Conservation (phyloP, 2,888 invertebrate species). For the Callimorpha dominula region DNA sequence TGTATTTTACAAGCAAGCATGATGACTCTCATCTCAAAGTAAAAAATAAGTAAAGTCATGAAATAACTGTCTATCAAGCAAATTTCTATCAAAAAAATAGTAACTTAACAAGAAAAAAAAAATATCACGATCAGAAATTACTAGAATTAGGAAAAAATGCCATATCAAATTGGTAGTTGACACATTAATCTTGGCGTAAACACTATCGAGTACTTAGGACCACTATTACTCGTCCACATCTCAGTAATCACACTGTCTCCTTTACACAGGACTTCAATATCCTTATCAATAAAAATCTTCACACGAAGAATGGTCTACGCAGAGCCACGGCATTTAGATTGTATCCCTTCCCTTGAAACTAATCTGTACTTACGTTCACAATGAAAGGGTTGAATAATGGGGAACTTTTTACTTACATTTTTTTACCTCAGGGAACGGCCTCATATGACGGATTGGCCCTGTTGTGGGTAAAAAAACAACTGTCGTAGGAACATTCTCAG, state of each 20-base stretch:
- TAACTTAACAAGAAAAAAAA: no score
- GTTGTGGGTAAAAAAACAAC: constrained; percentile 60
- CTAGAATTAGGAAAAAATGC: no score
- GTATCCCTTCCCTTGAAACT: constrained; percentile 81
- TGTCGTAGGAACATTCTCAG: constrained; percentile 49
- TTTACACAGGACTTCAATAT: constrained; percentile 73
- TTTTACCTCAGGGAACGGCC: constrained; percentile 62
- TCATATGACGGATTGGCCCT: constrained; percentile 79
- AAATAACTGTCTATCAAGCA: no score
- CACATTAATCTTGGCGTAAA: no score
- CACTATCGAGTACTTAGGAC: no score
- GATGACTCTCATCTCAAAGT: no score
- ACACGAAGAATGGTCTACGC: constrained; percentile 76
- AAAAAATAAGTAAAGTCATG: no score
- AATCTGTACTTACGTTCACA: constrained; percentile 74
- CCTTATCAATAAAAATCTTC: constrained; percentile 82
- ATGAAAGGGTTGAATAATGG: constrained; percentile 80
- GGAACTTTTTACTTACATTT: constrained; percentile 67
- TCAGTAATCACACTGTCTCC: constrained; percentile 21
- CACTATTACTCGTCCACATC: background rate
- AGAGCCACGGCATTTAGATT: constrained; percentile 82
- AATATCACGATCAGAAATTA: no score
- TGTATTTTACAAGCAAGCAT: no score
- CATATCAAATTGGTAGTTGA: no score
- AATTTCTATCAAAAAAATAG: no score